Base-by-base conservation (phyloP, 1,140 invertebrate species). In the Eulimnadia texana region DNA sequence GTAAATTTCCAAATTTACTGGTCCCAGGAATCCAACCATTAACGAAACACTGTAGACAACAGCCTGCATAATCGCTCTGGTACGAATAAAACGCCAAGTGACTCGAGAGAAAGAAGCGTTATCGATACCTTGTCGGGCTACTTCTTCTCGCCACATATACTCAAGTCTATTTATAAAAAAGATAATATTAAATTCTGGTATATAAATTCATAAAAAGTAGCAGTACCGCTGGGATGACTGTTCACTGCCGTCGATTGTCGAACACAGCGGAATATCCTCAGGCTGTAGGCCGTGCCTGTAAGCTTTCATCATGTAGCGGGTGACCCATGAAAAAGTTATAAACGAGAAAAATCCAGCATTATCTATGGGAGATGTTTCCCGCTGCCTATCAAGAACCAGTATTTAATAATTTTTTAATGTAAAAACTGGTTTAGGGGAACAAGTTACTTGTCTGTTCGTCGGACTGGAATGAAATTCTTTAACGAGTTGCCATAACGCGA, bases 301-400 rank as follows among this genome's bases (percentile, higher is more conserved):
- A 1, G 81, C 75, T 49, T 73, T 73, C 71, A 73, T 76, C 71
- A 84, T 76, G 29, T 79, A 75, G 6, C 69, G 70, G 1, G 76
- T 77, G 64, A 83, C 69, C 82, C 82, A 84, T 13, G 76, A 76
- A 63, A 77, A 79, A 19, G 77, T 78, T 6, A 79, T 70, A 55
- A 78, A 78, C 2, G 78, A 80, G 63, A 78, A 73, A 53, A 78
- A 72, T 9, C 76, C 76, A n/a, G 76, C 73, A 28, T 71, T 68
- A 51, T 80, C 76, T 9, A 77, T 69, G 0, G 75, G 72, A 61
- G 78, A 71, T 24, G 68, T 71, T 62, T 66, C 64, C 63, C 66
- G 64, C 19, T 61, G 63, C 33, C 69, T 71, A 64, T n/a, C 50
- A 49, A 63, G 60, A 56, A 25, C 27, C 55, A 59, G 20, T 64